Evolutionary conservation across 2,797 vertebrate genomes (phyloP), one percentile per base, ranked within the genome.

Genomic region (Chelidonichthys spinosus): DNA sequence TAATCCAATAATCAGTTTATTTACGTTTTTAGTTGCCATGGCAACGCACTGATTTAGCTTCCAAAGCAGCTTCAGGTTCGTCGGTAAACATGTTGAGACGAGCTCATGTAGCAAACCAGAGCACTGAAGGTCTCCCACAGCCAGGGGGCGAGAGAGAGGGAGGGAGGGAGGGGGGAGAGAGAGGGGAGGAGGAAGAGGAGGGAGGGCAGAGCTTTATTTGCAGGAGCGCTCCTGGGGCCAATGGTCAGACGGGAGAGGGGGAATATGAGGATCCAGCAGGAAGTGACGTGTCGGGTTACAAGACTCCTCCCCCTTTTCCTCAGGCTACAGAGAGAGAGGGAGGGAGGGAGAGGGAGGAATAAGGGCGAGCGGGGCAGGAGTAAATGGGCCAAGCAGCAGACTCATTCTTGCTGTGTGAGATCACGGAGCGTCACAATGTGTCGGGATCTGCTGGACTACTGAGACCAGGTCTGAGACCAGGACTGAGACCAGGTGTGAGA

Each of bases 341-440:
- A 42, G 72, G 56, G 59, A 43, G 67, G 58, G 70, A 52, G 78
- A 55, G 70, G 11, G 49, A 32, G 50, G 69, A 63, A 70, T 76
- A 72, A 69, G 79, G 74, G 72, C 35, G 74, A 85, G 75, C 36
- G n/a, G 71, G 82, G 74, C 36, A 76, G 77, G 76, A 89, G 85
- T 90, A 82, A 81, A 84, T 76, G 87, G 82, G 87, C 78, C 88
- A 76, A 84, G 79, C 82, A 84, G 84, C 82, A 75, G 77, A 74
- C 87, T 94, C 94, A 95, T 95, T 94, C 91, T 92, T 95, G 81
- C 81, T 78, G 85, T 87, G 85, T 95, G 93, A 95, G 93, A 92
- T 96, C 94, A 95, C 90, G 25, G 90, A 90, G 91, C 76, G 84
- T 79, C 85, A 90, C 86, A 92, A 95, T 95, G 91, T 85, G 83